Conservation (phyloP, 2,113 vertebrate species). For the Pelmatolapia mariae region DNA sequence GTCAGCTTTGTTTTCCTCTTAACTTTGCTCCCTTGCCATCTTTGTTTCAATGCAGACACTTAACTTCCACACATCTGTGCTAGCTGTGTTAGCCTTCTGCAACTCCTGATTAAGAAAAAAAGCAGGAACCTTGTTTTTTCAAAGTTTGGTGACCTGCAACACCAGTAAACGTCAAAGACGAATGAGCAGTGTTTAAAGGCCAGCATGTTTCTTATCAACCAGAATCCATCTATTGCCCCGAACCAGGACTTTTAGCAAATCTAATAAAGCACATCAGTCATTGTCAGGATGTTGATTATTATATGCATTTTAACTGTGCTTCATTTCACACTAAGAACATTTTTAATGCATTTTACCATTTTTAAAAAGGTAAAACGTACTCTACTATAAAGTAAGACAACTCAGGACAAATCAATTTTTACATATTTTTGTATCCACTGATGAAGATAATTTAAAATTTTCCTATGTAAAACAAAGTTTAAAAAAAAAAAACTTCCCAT, state of each 20-base stretch:
- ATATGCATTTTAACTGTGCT: background rate
- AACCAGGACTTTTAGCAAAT: background rate
- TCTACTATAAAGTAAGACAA: background rate
- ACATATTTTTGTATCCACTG: background rate
- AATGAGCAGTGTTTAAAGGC: background rate
- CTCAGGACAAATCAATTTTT: background rate
- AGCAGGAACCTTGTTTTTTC: background rate
- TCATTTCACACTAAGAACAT: background rate
- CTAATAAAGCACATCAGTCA: background rate
- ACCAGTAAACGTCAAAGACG: background rate
- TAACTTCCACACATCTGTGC: background rate
- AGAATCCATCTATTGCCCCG: background rate
- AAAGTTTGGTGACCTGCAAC: background rate
- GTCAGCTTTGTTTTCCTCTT: background rate
- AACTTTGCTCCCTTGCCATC: background rate
- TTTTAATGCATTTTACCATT: background rate
- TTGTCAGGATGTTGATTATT: background rate
- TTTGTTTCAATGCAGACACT: background rate
- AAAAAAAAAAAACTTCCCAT: background rate
- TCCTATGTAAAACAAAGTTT: background rate
- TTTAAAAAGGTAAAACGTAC: background rate
- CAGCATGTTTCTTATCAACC: background rate
- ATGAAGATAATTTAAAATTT: background rate
- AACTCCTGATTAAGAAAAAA: background rate
- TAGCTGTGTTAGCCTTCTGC: background rate